Conservation (phyloP, 2,113 vertebrate species). For the Ameiurus melas region DNA sequence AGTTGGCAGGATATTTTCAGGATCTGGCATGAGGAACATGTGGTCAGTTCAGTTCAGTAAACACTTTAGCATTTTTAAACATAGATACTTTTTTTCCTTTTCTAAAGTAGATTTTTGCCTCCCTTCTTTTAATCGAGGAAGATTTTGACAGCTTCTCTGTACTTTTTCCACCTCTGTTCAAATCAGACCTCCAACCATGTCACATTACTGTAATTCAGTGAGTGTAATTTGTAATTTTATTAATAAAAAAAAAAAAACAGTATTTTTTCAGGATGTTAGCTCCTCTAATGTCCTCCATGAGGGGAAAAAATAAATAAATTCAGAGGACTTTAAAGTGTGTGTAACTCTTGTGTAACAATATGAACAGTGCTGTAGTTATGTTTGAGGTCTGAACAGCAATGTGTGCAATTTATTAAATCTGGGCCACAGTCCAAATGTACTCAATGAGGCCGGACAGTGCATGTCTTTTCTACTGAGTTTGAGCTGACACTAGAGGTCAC, state of each 20-base stretch:
- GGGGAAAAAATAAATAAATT: neutral
- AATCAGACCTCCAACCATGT: neutral
- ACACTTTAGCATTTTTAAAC: too few species aligned
- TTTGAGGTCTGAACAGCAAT: neutral
- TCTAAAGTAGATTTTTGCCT: neutral
- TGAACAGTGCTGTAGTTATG: neutral
- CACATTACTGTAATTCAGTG: neutral
- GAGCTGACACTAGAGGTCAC: conserved; percentile 16
- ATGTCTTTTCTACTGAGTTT: conserved; percentile 12
- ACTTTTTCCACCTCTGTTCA: neutral
- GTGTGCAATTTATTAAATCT: conserved; percentile 1
- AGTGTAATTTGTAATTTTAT: neutral
- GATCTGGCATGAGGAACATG: neutral
- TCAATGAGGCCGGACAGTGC: conserved; percentile 5
- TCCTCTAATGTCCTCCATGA: neutral
- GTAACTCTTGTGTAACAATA: neutral
- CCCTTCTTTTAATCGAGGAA: neutral
- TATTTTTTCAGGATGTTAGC: neutral
- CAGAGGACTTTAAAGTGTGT: neutral
- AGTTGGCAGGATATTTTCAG: neutral
- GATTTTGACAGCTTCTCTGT: neutral
- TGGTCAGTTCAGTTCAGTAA: neutral
- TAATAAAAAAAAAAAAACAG: neutral
- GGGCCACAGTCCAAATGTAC: neutral
- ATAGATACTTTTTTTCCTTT: neutral